phyloP scores from a whole-genome alignment of 2,797 vertebrate species.

The Tapera naevia region DNA sequence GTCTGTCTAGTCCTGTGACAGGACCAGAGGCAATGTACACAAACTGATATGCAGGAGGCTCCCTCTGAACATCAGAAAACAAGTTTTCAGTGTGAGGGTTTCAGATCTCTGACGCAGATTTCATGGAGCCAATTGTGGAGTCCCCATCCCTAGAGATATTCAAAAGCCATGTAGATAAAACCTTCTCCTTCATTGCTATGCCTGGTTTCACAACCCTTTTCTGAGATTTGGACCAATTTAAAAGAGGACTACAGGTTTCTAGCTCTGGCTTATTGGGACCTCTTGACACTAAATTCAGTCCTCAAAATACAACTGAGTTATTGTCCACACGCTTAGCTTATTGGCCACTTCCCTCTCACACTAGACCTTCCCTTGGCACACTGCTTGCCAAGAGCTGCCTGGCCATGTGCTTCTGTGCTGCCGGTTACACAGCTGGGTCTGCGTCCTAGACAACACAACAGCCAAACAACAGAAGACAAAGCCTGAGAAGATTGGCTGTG shows the following conservation, averaged over 20 bases:
- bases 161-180: background rate
- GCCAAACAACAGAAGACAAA: background rate
- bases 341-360: background rate
- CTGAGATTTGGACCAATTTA: background rate
- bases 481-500: background rate
- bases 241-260: background rate
- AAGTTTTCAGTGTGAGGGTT: background rate
- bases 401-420: background rate
- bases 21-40: background rate
- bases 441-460: background rate
- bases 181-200: background rate
- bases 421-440: background rate
- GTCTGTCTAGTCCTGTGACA: background rate
- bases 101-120: background rate
- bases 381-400: background rate
- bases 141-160: background rate
- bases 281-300: background rate
- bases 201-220: background rate
- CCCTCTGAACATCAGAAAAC: background rate
- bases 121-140: rapidly evolving
- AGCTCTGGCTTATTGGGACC: background rate
- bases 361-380: background rate
- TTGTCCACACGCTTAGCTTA: background rate
- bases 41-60: background rate
- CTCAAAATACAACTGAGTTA: background rate